Evolutionary conservation across 2,113 vertebrate species (phyloP).

Genomic region (Dicentrarchus labrax): DNA sequence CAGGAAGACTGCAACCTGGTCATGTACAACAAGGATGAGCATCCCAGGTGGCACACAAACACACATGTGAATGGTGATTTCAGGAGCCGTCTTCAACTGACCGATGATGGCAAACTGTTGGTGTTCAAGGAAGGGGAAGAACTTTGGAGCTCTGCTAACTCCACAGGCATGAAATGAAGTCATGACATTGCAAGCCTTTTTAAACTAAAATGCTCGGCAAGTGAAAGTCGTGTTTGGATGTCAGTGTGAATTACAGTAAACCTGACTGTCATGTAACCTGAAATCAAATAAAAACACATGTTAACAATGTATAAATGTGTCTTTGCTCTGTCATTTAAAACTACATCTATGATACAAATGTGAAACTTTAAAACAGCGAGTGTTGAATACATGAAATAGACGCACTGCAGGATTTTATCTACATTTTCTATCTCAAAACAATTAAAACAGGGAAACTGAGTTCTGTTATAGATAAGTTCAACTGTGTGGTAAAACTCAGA

Average conservation of each 20-base stretch:
- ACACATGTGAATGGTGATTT: not conserved
- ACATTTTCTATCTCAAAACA: no score
- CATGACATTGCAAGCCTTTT: not conserved
- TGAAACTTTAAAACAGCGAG: no score
- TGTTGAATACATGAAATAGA: no score
- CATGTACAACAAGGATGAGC: constrained; percentile 40
- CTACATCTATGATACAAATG: no score
- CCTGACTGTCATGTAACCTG: no score
- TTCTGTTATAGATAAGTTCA: no score
- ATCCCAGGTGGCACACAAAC: constrained; percentile 43
- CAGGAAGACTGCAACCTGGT: constrained; percentile 73
- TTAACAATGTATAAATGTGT: not conserved
- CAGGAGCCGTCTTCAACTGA: constrained; percentile 32
- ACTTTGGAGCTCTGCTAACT: constrained; percentile 25
- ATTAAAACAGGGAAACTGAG: no score
- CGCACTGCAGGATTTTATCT: no score
- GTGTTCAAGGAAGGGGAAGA: not conserved
- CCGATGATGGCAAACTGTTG: constrained; percentile 39
- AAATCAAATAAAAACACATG: no score
- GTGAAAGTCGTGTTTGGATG: not conserved
- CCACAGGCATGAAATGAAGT: not conserved
- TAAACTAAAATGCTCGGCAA: not conserved
- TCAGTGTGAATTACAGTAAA: not conserved
- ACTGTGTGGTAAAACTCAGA: no score
- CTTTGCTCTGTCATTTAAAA: no score